These are phyloP conservation scores for Hypsibius dujardini DNA, from an alignment of 1,140 invertebrate species.

Conservation along the genomic window DNA sequence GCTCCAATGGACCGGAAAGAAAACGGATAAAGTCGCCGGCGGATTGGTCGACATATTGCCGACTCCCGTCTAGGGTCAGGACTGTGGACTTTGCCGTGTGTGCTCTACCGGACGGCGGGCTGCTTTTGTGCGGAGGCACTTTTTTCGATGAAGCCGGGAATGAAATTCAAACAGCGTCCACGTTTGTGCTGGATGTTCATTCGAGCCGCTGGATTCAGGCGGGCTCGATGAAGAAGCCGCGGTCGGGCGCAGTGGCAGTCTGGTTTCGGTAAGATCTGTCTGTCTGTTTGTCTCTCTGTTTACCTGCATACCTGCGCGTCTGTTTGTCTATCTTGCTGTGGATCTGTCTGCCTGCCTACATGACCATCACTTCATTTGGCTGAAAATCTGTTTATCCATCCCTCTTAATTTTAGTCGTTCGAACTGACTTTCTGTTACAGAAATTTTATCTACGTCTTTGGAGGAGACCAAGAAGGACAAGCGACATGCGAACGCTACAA, in stretches of 20 bases:
- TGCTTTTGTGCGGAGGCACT: not conserved
- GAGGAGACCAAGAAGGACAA: not conserved
- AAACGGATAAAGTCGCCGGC: not conserved
- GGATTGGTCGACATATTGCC: not conserved
- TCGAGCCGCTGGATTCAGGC: constrained; percentile 4
- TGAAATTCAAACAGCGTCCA: not conserved
- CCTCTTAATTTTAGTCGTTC: too few relatives aligned
- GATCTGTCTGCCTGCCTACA: not conserved
- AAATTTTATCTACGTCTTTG: constrained; percentile 13
- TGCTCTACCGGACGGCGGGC: not conserved
- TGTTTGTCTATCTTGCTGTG: not conserved
- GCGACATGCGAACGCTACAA: constrained; percentile 9
- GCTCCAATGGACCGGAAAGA: not conserved
- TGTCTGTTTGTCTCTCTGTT: too few relatives aligned
- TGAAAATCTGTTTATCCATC: too few relatives aligned
- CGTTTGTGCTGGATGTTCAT: not conserved
- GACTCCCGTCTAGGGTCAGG: not conserved
- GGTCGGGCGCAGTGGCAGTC: not conserved
- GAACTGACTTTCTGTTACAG: constrained; percentile 10
- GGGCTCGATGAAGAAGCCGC: not conserved
- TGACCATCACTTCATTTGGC: too few relatives aligned
- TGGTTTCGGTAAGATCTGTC: constrained; percentile 13
- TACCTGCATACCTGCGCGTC: not conserved
- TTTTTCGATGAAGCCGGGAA: not conserved
- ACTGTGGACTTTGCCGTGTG: constrained; percentile 2